Evolutionary conservation across 2,797 vertebrate genomes (phyloP).

Genomic region (Vultur gryphus): DNA sequence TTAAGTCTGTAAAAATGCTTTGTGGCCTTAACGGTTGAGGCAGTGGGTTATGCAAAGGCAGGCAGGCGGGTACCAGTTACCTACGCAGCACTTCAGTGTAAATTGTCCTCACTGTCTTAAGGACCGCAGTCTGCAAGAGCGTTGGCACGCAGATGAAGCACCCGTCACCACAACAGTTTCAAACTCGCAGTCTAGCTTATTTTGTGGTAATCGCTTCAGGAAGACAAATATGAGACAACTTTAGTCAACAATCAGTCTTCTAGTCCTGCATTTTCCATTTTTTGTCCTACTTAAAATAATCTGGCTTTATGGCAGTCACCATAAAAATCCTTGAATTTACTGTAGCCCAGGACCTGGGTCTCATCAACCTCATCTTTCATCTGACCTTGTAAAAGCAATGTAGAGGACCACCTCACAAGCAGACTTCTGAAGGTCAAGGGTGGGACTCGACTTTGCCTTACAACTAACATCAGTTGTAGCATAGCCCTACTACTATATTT

Average conservation of each 20-base stretch:
- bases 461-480: not conserved
- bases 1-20: not conserved
- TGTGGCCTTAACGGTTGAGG: not conserved
- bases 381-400: not conserved
- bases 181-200: not conserved
- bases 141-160: not conserved
- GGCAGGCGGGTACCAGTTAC: not conserved
- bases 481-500: not conserved
- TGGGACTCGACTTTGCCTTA: too few relatives aligned
- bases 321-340: not conserved
- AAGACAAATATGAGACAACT: not conserved
- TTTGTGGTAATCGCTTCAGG: not conserved
- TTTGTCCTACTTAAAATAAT: not conserved
- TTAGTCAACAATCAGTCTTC: not conserved
- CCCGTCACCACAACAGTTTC: not conserved
- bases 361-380: not conserved
- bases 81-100: not conserved
- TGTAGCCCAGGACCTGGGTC: not conserved
- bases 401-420: not conserved
- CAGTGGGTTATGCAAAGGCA: not conserved
- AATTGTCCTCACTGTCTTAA: not conserved
- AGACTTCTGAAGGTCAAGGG: not conserved
- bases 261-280: not conserved
- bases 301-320: not conserved
- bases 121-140: not conserved